phyloP scores from a whole-genome alignment of 2,113 vertebrate genomes.

The Forbesichthys agassizii region DNA sequence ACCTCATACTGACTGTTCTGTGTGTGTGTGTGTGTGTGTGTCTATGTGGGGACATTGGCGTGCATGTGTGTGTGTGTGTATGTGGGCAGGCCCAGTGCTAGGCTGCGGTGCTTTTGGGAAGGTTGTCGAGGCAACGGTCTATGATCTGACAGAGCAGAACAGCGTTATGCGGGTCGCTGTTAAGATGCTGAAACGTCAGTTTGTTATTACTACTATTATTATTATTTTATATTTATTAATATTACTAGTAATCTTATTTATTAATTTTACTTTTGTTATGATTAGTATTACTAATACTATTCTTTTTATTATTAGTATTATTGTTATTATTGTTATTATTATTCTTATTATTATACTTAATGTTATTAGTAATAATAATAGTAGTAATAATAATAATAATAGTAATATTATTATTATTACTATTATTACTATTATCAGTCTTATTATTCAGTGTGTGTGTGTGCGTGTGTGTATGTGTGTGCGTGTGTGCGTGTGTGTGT shows the following conservation, averaged over 20 bases:
- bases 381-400: too few species aligned
- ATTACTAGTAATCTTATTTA: neutral
- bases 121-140: slow-evolving; percentile 93
- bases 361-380: too few species aligned
- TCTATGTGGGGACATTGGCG: neutral
- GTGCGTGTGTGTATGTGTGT: neutral
- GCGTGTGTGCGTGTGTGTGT: neutral
- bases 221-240: neutral
- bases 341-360: too few species aligned
- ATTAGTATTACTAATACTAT: neutral
- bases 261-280: neutral
- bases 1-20: slow-evolving; percentile 21
- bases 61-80: neutral
- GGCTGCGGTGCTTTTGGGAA: slow-evolving; percentile 96
- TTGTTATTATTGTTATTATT: too few species aligned
- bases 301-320: too few species aligned
- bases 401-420: neutral
- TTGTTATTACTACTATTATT: neutral
- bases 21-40: neutral
- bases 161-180: slow-evolving; percentile 88
- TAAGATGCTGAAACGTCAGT: slow-evolving; percentile 98
- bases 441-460: neutral
- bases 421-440: neutral
- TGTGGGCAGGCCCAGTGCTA: slow-evolving; percentile 84
- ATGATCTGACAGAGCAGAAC: slow-evolving; percentile 85